A percentile compares a stretch with the other conserved stretches of the same genome.
Evolutionary conservation across 35 echinoderm and acorn worm species (phyloP).

Genomic region (Stichopus chloronotus): DNA sequence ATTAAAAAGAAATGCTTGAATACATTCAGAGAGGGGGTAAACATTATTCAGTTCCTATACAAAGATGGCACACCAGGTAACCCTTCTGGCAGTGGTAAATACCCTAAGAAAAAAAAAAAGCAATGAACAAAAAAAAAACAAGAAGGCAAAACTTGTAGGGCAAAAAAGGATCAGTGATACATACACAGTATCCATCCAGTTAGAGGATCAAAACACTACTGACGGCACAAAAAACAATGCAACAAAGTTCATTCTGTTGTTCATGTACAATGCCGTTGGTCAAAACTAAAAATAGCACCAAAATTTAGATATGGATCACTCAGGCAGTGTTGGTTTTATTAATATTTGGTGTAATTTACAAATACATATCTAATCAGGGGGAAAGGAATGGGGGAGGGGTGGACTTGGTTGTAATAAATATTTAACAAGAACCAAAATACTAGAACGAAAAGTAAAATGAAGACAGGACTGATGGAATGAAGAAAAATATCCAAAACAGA

Average conservation of each 20-base stretch:
- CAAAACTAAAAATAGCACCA: background rate
- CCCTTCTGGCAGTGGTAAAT: background rate
- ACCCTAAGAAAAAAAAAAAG: background rate
- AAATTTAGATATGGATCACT: background rate
- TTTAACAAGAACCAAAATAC: background rate
- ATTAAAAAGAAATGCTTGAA: constrained; percentile 30
- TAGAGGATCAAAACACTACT: too few relatives aligned
- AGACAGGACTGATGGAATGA: background rate
- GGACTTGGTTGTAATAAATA: background rate
- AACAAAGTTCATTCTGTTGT: too few relatives aligned
- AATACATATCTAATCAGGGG: too few relatives aligned
- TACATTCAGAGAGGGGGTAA: constrained; percentile 43
- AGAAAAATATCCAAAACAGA: too few relatives aligned
- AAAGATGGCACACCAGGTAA: background rate
- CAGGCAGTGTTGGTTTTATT: too few relatives aligned
- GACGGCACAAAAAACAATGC: too few relatives aligned
- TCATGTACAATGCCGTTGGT: background rate
- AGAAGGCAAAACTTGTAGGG: too few relatives aligned
- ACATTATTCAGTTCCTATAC: constrained; percentile 32
- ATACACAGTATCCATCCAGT: too few relatives aligned
- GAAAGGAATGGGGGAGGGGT: too few relatives aligned
- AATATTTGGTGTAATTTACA: too few relatives aligned
- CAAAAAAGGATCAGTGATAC: too few relatives aligned
- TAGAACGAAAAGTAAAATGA: background rate
- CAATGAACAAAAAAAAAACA: background rate